Evolutionary conservation across 2,888 invertebrate species (phyloP).

Genomic region (Myathropa florea): DNA sequence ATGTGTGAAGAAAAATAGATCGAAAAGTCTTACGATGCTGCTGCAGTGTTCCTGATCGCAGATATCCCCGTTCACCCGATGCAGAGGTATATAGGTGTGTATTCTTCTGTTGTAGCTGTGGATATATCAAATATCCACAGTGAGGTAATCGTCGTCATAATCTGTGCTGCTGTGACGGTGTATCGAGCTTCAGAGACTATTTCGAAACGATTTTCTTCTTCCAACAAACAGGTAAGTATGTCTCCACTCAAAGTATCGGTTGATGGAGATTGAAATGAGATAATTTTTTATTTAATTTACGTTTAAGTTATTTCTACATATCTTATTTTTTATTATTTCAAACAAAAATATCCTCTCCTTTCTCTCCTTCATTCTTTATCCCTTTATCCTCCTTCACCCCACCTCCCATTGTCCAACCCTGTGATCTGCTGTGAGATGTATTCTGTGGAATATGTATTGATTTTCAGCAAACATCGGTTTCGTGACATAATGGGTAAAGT

Average conservation of each 20-base stretch:
- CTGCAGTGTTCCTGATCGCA: slow-evolving; percentile 42
- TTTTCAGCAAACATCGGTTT: slow-evolving; percentile 30
- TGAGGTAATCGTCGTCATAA: slow-evolving; percentile 74
- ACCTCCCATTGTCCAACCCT: slow-evolving; percentile 14
- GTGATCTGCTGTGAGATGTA: slow-evolving; percentile 27
- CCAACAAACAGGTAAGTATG: slow-evolving; percentile 81
- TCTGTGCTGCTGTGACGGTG: slow-evolving; percentile 6
- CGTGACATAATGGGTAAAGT: slow-evolving; percentile 47
- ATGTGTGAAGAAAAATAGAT: background rate
- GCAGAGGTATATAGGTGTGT: slow-evolving; percentile 28
- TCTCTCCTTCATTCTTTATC: slow-evolving; percentile 5
- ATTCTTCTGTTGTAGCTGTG: slow-evolving; percentile 75
- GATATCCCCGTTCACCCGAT: slow-evolving; percentile 21
- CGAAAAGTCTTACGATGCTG: slow-evolving; percentile 30
- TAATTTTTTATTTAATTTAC: slow-evolving; percentile 73
- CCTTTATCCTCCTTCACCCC: slow-evolving; percentile 11
- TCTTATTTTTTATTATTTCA: slow-evolving; percentile 53
- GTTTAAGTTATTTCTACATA: slow-evolving; percentile 72
- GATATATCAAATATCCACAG: slow-evolving; percentile 74
- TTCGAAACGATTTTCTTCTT: slow-evolving; percentile 26
- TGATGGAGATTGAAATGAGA: slow-evolving; percentile 78
- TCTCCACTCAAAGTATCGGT: slow-evolving; percentile 83
- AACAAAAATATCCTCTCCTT: slow-evolving; percentile 1
- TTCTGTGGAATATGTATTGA: slow-evolving; percentile 44
- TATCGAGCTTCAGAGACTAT: slow-evolving; percentile 32